phyloP scores from a whole-genome alignment of 2,888 invertebrate genomes.

The Drosophila eohydei region DNA sequence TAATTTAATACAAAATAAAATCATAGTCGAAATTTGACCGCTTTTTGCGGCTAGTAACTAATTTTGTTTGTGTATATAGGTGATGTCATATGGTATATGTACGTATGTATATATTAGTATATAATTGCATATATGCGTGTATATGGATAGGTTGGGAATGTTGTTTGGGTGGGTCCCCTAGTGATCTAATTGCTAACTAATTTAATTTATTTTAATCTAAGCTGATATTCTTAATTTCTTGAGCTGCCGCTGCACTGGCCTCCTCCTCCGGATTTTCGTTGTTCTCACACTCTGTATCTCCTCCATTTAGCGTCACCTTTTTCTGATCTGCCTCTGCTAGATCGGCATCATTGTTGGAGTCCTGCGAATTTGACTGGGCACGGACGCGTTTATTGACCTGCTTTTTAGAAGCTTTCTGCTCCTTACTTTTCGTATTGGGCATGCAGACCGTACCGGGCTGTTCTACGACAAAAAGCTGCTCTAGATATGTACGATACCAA shows the following conservation, averaged over 20 bases:
- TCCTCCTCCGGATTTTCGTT: slow-evolving; percentile 83
- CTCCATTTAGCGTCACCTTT: slow-evolving; percentile 83
- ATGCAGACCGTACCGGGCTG: slow-evolving; percentile 40
- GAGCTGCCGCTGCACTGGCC: slow-evolving; percentile 50
- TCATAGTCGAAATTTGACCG: slow-evolving; percentile 27
- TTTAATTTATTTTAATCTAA: slow-evolving; percentile 46
- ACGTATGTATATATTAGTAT: slow-evolving; percentile 27
- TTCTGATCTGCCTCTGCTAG: slow-evolving; percentile 93
- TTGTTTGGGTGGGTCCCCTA: slow-evolving; percentile 32
- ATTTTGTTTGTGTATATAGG: slow-evolving; percentile 24
- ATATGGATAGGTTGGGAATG: slow-evolving; percentile 48
- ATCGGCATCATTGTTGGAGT: slow-evolving; percentile 87
- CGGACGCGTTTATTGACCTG: slow-evolving; percentile 59
- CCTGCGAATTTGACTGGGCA: slow-evolving; percentile 58
- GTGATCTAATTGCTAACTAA: slow-evolving; percentile 18
- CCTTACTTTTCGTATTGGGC: slow-evolving; percentile 27
- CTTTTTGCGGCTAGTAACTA: slow-evolving; percentile 47
- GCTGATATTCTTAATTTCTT: slow-evolving; percentile 31
- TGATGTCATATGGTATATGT: slow-evolving; percentile 25
- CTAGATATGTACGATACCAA: slow-evolving; percentile 83
- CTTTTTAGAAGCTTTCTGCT: slow-evolving; percentile 31
- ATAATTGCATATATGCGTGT: slow-evolving; percentile 30
- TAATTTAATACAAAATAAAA: slow-evolving; percentile 64
- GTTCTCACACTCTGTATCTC: slow-evolving; percentile 77
- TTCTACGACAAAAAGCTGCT: slow-evolving; percentile 74